phyloP scores from a whole-genome alignment of 2,113 vertebrate genomes.

The Pseudonaja textilis region DNA sequence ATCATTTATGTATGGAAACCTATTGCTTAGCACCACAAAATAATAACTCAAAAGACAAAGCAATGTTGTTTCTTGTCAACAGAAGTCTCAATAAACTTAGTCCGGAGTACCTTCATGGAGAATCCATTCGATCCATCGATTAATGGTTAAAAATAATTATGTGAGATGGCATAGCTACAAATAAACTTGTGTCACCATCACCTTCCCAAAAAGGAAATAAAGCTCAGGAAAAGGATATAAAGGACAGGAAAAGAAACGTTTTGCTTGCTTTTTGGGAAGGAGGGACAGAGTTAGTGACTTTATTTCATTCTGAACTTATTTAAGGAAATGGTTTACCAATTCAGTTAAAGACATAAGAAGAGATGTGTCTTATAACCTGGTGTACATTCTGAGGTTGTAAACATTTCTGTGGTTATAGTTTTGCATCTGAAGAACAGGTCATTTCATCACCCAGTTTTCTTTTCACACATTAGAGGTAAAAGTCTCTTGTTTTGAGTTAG shows the following conservation, averaged over 20 bases:
- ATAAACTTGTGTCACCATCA: neutral
- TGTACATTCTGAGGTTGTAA: neutral
- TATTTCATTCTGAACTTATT: neutral
- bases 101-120: neutral
- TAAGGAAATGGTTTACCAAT: neutral
- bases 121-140: neutral
- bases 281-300: neutral
- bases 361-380: neutral
- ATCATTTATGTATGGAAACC: neutral
- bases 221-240: too few species aligned
- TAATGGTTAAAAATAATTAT: neutral
- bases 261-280: neutral
- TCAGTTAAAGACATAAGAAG: neutral
- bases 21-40: neutral
- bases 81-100: neutral
- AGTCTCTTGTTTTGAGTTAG: neutral
- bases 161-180: neutral
- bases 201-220: neutral
- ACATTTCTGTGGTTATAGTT: neutral
- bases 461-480: neutral
- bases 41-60: neutral
- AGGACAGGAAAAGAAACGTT: neutral
- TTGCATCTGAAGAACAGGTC: neutral
- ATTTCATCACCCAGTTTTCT: neutral
- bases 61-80: neutral